phyloP scores from a whole-genome alignment of 1,140 invertebrate genomes.

The Centruroides sculpturatus region DNA sequence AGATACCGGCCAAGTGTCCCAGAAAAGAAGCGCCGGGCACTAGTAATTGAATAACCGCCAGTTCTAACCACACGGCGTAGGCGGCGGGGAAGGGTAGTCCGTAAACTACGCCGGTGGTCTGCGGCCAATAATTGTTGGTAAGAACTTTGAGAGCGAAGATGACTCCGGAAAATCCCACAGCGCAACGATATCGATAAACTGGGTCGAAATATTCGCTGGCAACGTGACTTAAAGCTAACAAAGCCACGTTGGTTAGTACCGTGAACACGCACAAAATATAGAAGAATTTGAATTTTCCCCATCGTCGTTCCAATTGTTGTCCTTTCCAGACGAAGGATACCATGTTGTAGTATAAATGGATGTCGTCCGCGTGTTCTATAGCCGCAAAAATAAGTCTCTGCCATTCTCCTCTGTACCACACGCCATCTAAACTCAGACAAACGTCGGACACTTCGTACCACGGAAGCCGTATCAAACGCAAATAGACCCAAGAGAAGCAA shows the following conservation, averaged over 20 bases:
- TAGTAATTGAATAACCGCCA: slow-evolving; percentile 48
- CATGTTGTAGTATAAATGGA: slow-evolving; percentile 64
- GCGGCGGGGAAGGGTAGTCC: slow-evolving; percentile 39
- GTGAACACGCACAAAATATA: slow-evolving; percentile 40
- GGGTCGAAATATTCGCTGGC: slow-evolving; percentile 19
- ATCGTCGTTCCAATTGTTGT: slow-evolving; percentile 37
- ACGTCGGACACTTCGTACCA: slow-evolving; percentile 38
- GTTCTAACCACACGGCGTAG: slow-evolving; percentile 48
- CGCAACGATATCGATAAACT: slow-evolving; percentile 39
- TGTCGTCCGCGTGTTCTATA: slow-evolving; percentile 51
- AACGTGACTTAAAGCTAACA: slow-evolving; percentile 33
- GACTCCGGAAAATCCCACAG: slow-evolving; percentile 50
- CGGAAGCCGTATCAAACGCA: slow-evolving; percentile 28
- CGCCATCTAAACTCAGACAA: slow-evolving; percentile 42
- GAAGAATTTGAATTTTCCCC: slow-evolving; percentile 41
- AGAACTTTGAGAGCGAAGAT: slow-evolving; percentile 53
- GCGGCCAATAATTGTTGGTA: slow-evolving; percentile 30
- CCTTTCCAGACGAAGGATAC: slow-evolving; percentile 51
- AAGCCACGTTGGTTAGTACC: slow-evolving; percentile 37
- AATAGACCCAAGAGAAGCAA: slow-evolving; percentile 26
- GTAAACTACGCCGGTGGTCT: slow-evolving; percentile 24
- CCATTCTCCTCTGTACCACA: slow-evolving; percentile 40
- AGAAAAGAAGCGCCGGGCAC: slow-evolving; percentile 43
- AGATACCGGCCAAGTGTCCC: slow-evolving; percentile 53
- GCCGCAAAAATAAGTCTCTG: slow-evolving; percentile 41